Base-by-base conservation (phyloP, 92 coral and sea anemone species). In the Epizoanthus fatuus region DNA sequence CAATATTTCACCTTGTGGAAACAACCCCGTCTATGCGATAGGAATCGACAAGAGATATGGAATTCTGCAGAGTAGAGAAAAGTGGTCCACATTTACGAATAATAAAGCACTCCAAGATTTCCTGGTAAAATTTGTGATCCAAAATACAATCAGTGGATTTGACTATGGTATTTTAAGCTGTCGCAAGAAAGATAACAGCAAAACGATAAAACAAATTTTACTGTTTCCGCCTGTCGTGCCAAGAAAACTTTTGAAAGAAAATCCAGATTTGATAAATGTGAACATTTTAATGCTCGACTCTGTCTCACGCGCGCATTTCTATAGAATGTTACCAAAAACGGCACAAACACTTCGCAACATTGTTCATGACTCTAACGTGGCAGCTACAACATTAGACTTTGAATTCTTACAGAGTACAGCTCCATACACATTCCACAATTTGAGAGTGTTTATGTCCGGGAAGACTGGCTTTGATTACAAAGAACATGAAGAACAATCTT, bases 321-420 rank as follows among this genome's bases (percentile, higher is more conserved):
- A 95, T 66, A 94, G 98, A 63, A 86, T 95, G n/a, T 87, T 95
- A 0, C 96, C 97, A 15, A 88, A 91, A 65, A 82, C 98, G 1
- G 97, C 90, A 1, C 81, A 79, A 44, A 79, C 89, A 8, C 84
- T 95, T 0, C 81, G 93, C 32, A 80, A 86, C 19, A 86, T 95
- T 67, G 95, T 91, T 16, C 88, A 91, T 57, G 89, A 91, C 38
- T 63, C 57, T 7, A 86, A 89, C 7, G 72, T 87, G 17, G 88
- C 92, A 1, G 95, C 96, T 4, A 93, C 96, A 6, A 95, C 80
- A 2, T 67, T 94, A 12, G 98, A 95, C 74, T 95, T 85, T 75
- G 98, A 95, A 79, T 63, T 95, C 10, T 67, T 95, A 32, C 98
- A 95, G 64, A 91, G 98, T 65, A 80, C 88, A 83, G 98, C 98